phyloP scores from a whole-genome alignment of 2,113 vertebrate genomes.

The Tragelaphus buxtoni region DNA sequence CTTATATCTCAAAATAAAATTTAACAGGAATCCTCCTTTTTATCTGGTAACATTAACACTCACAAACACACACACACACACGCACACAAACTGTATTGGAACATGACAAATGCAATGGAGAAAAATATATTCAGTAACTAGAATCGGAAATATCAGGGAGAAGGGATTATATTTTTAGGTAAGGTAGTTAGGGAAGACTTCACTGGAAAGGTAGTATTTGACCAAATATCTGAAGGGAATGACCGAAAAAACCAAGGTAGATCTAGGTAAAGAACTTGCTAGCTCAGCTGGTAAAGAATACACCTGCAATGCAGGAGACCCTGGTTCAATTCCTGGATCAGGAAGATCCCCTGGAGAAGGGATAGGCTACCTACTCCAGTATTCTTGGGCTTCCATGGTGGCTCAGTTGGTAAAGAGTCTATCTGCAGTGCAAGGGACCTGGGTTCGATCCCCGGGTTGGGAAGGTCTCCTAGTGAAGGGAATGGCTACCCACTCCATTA shows the following conservation, averaged over 20 bases:
- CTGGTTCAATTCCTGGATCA: accelerated
- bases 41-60: neutral
- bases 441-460: accelerated
- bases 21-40: neutral
- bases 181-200: neutral
- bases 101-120: neutral
- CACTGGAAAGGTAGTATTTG: neutral
- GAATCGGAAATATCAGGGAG: neutral
- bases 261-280: neutral
- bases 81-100: neutral
- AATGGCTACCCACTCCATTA: neutral
- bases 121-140: neutral
- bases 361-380: neutral
- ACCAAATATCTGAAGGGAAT: neutral
- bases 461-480: neutral
- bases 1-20: neutral
- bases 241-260: neutral
- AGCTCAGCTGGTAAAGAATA: neutral
- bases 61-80: accelerated
- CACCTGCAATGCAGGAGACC: neutral
- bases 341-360: neutral
- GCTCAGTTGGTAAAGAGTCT: neutral
- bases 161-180: neutral
- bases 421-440: neutral
- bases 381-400: neutral